These are phyloP conservation scores for Cheilosia grossa DNA, from an alignment of 2,888 invertebrate genomes.

Conservation along the genomic window DNA sequence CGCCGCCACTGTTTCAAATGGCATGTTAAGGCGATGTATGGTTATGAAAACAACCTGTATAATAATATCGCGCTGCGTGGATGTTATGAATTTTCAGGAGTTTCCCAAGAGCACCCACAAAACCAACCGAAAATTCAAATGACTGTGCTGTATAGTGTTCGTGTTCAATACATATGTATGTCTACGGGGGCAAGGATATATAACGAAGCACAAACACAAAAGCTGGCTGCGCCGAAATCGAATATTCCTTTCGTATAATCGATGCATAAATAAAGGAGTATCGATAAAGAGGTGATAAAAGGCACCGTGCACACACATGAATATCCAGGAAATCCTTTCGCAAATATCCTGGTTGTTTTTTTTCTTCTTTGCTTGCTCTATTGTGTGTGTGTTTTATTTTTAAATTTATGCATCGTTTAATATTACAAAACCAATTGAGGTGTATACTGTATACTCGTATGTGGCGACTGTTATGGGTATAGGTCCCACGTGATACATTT, in stretches of 20 bases:
- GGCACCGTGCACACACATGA: constrained; percentile 12
- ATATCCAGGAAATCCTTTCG: constrained; percentile 17
- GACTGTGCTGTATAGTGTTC: constrained; percentile 1
- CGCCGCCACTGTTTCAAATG: background rate
- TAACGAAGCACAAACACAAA: background rate
- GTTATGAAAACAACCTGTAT: constrained; percentile 24
- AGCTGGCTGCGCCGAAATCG: background rate
- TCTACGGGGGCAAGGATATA: constrained; percentile 2
- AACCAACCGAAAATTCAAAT: constrained; percentile 6
- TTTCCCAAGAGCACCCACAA: background rate
- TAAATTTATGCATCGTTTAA: constrained; percentile 52
- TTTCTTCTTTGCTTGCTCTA: background rate
- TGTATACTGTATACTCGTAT: background rate
- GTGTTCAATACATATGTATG: background rate
- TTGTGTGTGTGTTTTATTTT: background rate
- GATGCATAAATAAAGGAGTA: constrained; percentile 50
- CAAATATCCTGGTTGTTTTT: background rate
- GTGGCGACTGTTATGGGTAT: constrained; percentile 11
- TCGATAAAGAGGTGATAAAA: constrained; percentile 38
- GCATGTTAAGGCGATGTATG: background rate
- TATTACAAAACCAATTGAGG: constrained; percentile 30
- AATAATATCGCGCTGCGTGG: background rate
- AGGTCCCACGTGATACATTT: constrained; percentile 11
- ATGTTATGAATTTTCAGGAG: constrained; percentile 10
- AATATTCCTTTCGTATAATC: constrained; percentile 45